A percentile compares a stretch with the other conserved stretches of the same genome.
Conservation (phyloP, 2,113 vertebrate species). For the Corythornis vintsioides region DNA sequence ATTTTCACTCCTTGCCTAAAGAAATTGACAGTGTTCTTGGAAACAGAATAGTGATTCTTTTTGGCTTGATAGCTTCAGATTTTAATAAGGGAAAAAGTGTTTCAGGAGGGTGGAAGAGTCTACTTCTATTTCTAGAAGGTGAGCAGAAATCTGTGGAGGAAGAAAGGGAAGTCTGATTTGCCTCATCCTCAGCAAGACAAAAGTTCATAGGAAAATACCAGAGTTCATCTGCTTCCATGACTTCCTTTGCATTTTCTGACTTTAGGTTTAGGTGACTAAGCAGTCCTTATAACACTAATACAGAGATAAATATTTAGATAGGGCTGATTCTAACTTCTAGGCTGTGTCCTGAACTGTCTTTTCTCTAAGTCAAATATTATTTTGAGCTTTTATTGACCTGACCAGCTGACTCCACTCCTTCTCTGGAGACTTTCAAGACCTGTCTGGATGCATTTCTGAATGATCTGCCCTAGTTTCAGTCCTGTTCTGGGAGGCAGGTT, state of each 20-base stretch:
- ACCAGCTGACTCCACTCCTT: neutral
- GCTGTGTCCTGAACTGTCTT: neutral
- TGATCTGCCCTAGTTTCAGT: too few species aligned
- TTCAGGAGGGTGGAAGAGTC: neutral
- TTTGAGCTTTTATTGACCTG: conserved; percentile 18
- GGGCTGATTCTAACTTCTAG: neutral
- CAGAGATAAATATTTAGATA: neutral
- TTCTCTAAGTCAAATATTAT: neutral
- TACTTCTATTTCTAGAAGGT: neutral
- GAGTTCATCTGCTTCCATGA: neutral
- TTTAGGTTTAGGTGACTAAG: neutral
- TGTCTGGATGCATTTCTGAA: too few species aligned
- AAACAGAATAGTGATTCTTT: neutral
- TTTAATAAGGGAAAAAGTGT: neutral
- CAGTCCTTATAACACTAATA: neutral
- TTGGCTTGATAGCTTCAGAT: neutral
- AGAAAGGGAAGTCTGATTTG: neutral
- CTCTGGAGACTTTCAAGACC: too few species aligned
- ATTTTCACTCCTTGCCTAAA: neutral
- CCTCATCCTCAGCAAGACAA: neutral
- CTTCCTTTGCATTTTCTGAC: neutral
- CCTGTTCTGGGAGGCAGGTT: too few species aligned
- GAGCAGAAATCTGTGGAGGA: neutral
- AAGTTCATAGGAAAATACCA: neutral
- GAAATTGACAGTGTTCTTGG: neutral